Base-by-base conservation (phyloP, 53 echinoderm and acorn worm genomes). In the Zoroaster sp. region DNA sequence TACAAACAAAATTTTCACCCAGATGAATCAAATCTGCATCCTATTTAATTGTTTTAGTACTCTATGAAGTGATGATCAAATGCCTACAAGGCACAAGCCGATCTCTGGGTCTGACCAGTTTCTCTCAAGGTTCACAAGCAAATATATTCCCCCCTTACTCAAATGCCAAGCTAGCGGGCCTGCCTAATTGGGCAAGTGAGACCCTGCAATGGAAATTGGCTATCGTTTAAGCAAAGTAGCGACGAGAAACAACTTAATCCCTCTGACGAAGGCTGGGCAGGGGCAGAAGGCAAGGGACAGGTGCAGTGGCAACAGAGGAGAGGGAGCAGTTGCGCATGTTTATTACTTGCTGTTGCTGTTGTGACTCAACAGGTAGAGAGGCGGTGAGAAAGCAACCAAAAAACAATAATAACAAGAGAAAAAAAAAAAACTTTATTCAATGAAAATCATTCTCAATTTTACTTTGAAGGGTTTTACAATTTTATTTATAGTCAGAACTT, bases 221-320 rank as follows among this genome's bases (percentile, higher is more conserved):
- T 66, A 66, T 81, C 66, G 41, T 66, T 81, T 67, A 42, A 67
- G 81, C 42, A 31, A 66, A 41, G 81, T 42, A 38, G 35, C 23
- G 66, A 67, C 68, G 18, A 81, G 81, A 66, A 81, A 68, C 67
- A 40, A 66, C 42, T 67, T 81, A 81, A 81, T 81, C 81, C 59
- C 15, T 66, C 43, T 81, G 68, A 81, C 67, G 67, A 81, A 66
- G 66, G 42, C 23, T 67, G 23, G 30, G 39, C 25, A 28, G 18
- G 67, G 66, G 43, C 44, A 66, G 68, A 35, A 20, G 21, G 37
- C 13, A 28, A 31, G 66, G 25, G 38, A 74, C 39, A 37, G 74
- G 23, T 38, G 41, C 20, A 23, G 11, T 21, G 8, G 21, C 23
- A 42, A n/a, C 39, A 39, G 74, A 40, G 21, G 72, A 40, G 23